A percentile compares a stretch with the other conserved stretches of the same genome.
These are phyloP conservation scores for Magallana ariakensis DNA, from an alignment of 1,140 invertebrate genomes.

Conservation along the genomic window DNA sequence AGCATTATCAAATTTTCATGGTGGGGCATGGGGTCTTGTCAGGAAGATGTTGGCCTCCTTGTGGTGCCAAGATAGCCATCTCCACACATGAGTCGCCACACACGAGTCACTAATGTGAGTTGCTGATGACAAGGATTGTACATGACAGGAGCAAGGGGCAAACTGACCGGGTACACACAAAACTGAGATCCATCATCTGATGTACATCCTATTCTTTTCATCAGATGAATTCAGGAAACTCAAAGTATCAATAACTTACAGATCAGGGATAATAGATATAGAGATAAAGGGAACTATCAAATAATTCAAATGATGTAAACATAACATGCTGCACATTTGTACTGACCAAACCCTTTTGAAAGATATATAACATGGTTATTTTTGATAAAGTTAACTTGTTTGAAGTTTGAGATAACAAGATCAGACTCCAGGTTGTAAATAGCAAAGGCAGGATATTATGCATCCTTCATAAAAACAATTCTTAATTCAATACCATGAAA, in stretches of 20 bases:
- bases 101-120: not conserved
- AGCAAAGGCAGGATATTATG: not conserved
- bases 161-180: not conserved
- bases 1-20: not conserved
- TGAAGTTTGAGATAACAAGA: not conserved
- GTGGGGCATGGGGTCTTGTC: not conserved
- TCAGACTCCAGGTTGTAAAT: not conserved
- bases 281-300: no score
- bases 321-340: no score
- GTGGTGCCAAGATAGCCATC: conserved; percentile 14
- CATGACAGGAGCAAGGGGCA: not conserved
- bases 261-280: no score
- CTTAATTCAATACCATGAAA: not conserved
- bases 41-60: not conserved
- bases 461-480: not conserved
- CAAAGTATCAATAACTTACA: no score
- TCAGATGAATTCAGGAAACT: no score
- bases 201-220: no score
- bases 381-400: not conserved
- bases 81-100: not conserved
- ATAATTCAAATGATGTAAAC: no score
- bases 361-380: no score
- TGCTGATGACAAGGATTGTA: not conserved
- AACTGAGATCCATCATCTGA: no score
- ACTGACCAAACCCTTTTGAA: no score